phyloP scores from a whole-genome alignment of 2,797 vertebrate genomes.

The Ptychadena robeensis region DNA sequence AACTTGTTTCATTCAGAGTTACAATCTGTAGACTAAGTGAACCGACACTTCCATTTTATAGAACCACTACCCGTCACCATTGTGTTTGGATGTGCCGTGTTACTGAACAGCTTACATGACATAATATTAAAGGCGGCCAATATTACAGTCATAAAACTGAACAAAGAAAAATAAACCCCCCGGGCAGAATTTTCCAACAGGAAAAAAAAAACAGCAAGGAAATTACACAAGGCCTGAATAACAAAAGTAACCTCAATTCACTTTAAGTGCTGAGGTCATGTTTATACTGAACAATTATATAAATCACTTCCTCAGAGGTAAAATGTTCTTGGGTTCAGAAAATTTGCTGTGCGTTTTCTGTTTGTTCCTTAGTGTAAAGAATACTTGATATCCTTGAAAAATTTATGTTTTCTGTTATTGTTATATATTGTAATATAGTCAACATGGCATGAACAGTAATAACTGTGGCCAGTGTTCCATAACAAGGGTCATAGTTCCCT shows the following conservation, averaged over 20 bases:
- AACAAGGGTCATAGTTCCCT: too few relatives aligned
- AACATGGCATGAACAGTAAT: too few relatives aligned
- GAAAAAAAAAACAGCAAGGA: neutral
- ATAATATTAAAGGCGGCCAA: conserved; percentile 19
- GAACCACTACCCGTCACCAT: neutral
- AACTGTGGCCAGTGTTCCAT: too few relatives aligned
- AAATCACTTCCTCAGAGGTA: conserved; percentile 47
- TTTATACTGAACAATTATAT: conserved; percentile 42
- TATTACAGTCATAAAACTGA: conserved; percentile 17
- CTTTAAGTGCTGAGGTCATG: conserved; percentile 37
- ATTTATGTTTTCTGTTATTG: too few relatives aligned
- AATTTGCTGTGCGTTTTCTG: conserved; percentile 38
- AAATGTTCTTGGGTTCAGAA: conserved; percentile 28
- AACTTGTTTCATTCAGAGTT: neutral
- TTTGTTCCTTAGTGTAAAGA: conserved; percentile 47
- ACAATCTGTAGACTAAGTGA: neutral
- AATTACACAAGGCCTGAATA: conserved; percentile 12
- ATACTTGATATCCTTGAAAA: too few relatives aligned
- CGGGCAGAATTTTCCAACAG: neutral
- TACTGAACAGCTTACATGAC: neutral
- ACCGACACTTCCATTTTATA: neutral
- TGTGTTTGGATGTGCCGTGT: neutral
- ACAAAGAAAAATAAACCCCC: neutral
- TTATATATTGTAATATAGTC: neutral
- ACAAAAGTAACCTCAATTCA: conserved; percentile 43